Base-by-base conservation (phyloP, 2,113 vertebrate species). In the Motacilla alba region DNA sequence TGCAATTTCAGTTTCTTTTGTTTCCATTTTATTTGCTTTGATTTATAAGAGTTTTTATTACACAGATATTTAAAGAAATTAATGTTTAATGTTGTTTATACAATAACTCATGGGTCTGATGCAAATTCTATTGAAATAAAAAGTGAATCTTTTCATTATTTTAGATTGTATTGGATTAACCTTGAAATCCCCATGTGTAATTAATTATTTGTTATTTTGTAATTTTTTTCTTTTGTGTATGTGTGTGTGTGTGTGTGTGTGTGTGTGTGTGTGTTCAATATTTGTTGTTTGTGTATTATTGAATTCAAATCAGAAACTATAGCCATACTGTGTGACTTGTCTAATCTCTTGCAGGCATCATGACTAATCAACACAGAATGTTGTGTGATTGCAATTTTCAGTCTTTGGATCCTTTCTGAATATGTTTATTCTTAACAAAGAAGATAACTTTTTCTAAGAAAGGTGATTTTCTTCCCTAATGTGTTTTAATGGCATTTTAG, bases 81-180 rank as follows among this genome's bases (percentile, higher is more conserved):
- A 93, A 92, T 73, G 53, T 93, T 96, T 95, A 79, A 92, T 92
- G 41, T 79, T 95, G 39, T 89, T 87, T 92, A 85, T 66, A 90
- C 17, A 91, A n/a, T 62, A 90, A 82, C 11, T 89, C 46, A 79
- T 59, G 15, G 6, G 70, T 84, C 41, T 95, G 75, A 76, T 79
- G 37, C n/a, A 83, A 93, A 91, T 85, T 81, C n/a, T 60, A 37
- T 60, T 93, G 82, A 90, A 85, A 49, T 83, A 82, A 90, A 91
- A 90, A 85, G 31, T 35, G 44, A 87, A 55, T 84, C 15, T 93
- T 93, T 84, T 89, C 44, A 83, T 96, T 87, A 89, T 91, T 94
- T 89, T 41, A 75, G 47, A 28, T 91, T 86, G 15, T 19, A 50
- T 75, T 74, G 16, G 44, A 82, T 95, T 72, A 91, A 95, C 49